Evolutionary conservation across 2,888 invertebrate genomes (phyloP).

Genomic region (Drosophila kambysellisi): DNA sequence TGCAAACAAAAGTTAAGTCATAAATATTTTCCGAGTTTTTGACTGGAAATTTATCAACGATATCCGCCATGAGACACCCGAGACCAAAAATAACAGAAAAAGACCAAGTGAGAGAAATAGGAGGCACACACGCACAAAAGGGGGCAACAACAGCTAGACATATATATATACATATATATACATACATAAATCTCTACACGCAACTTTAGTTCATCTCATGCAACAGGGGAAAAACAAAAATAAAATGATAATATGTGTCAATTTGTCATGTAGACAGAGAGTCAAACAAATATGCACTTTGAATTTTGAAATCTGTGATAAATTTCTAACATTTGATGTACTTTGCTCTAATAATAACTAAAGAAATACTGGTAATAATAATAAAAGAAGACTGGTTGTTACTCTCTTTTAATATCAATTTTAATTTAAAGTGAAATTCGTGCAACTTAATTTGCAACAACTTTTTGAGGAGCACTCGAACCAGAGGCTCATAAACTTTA

Average conservation of each 20-base stretch:
- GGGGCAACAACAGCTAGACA: slow-evolving; percentile 5
- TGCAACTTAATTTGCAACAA: not conserved
- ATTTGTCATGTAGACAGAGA: not conserved
- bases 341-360: not conserved
- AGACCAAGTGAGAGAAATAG: slow-evolving; percentile 6
- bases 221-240: not conserved
- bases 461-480: not conserved
- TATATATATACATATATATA: not conserved
- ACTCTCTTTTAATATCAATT: not conserved
- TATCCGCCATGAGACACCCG: slow-evolving; percentile 64
- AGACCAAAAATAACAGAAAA: not conserved
- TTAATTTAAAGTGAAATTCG: not conserved
- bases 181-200: not conserved
- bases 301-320: not conserved
- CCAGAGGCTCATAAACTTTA: not conserved
- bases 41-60: slow-evolving; percentile 81
- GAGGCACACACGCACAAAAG: slow-evolving; percentile 6
- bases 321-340: not conserved
- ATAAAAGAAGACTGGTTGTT: not conserved
- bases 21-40: slow-evolving; percentile 80
- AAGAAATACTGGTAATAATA: not conserved
- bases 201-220: not conserved
- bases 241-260: not conserved
- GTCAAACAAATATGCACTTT: not conserved
- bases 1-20: slow-evolving; percentile 81